Percentiles rank a stretch among this genome's conserved stretches.
Evolutionary conservation across 2,113 vertebrate species (phyloP).

Genomic region (Chloebia gouldiae): DNA sequence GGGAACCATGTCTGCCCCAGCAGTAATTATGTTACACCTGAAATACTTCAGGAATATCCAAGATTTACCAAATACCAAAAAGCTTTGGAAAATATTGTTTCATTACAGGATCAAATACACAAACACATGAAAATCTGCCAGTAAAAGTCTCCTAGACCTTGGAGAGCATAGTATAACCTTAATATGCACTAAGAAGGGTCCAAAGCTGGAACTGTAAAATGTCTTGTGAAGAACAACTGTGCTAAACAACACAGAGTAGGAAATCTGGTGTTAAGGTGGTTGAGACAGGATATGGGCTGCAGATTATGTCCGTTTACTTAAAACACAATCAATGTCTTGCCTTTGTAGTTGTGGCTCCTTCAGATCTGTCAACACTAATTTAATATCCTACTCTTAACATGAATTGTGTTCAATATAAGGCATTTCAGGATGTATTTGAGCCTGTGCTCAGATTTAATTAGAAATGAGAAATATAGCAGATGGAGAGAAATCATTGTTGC

Average conservation of each 20-base stretch:
- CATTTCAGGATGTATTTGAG: slow-evolving; percentile 46
- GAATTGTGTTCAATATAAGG: slow-evolving; percentile 11
- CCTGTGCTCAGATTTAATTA: slow-evolving; percentile 39
- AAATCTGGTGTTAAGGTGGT: not conserved
- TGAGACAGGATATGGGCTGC: not conserved
- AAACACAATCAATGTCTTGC: not conserved
- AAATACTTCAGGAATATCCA: not conserved
- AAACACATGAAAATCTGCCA: not conserved
- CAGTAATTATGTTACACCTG: not conserved
- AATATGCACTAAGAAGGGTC: not conserved
- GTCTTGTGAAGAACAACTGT: not conserved
- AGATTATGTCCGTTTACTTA: not conserved
- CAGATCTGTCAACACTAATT: slow-evolving; percentile 26
- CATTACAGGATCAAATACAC: not conserved
- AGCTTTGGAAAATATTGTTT: not conserved
- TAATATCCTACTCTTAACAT: slow-evolving; percentile 25
- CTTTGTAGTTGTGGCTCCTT: not conserved
- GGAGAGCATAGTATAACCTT: not conserved
- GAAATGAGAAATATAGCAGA: slow-evolving; percentile 29
- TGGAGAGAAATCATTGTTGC: slow-evolving; percentile 14
- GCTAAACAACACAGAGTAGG: not conserved
- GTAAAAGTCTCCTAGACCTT: not conserved
- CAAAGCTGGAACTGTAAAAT: not conserved
- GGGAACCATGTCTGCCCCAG: not conserved
- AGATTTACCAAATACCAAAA: not conserved